Evolutionary conservation across 2,113 vertebrate genomes (phyloP).

Genomic region (Oceanites oceanicus): DNA sequence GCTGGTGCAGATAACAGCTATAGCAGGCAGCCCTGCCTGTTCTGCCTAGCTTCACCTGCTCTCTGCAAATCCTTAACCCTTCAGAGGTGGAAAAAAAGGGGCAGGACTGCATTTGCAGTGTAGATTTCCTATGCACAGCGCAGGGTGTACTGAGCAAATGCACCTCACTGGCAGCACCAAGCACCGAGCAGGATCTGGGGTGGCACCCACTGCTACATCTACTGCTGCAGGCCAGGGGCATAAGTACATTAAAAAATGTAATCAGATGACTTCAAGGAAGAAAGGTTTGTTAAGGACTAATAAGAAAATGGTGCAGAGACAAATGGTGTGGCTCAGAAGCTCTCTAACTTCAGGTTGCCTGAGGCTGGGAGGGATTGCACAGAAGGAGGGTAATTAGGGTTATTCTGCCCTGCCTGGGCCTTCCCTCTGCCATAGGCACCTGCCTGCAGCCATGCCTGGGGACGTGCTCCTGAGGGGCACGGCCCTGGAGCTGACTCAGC

Average conservation of each 20-base stretch:
- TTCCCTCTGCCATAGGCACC: background rate
- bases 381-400: background rate
- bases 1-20: background rate
- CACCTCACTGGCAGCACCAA: accelerated
- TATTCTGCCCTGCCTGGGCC: background rate
- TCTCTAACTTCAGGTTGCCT: background rate
- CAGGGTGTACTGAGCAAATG: background rate
- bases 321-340: background rate
- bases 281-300: background rate
- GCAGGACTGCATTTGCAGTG: background rate
- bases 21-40: background rate
- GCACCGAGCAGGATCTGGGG: background rate
- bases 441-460: background rate
- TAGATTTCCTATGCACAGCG: background rate
- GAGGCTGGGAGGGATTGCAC: background rate
- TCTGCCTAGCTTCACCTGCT: background rate
- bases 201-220: background rate
- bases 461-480: background rate
- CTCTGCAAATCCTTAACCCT: background rate
- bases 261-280: background rate
- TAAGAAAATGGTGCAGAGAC: background rate
- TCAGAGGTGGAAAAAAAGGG: background rate
- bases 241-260: background rate
- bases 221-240: background rate
- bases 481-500: background rate